These are phyloP conservation scores for Zhuqinia jingwanae DNA, from an alignment of 2,888 invertebrate genomes.

Conservation along the genomic window DNA sequence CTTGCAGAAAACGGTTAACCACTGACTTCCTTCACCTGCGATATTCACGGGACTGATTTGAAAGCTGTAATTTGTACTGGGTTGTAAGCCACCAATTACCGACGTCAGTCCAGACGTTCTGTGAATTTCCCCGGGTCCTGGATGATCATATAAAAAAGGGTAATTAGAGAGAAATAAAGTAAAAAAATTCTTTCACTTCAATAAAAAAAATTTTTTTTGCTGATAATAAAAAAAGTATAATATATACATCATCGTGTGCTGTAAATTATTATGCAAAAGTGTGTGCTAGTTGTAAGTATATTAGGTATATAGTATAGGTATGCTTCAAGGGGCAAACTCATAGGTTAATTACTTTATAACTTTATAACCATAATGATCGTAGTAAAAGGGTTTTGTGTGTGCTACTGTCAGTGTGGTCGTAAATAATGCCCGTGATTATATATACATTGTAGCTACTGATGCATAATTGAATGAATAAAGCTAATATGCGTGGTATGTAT, in stretches of 20 bases:
- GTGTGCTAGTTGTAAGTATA: too few species aligned
- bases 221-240: conserved; percentile 24
- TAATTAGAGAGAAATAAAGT: conserved; percentile 64
- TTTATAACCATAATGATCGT: too few species aligned
- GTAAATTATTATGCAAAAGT: not conserved
- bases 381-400: conserved; percentile 31
- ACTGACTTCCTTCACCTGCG: conserved; percentile 76
- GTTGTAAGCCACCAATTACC: conserved; percentile 75
- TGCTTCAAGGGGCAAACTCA: not conserved
- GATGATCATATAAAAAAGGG: conserved; percentile 20
- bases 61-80: conserved; percentile 78
- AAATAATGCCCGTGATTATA: not conserved
- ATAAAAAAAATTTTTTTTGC: conserved; percentile 44
- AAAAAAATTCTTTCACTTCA: conserved; percentile 19
- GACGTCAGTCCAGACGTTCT: conserved; percentile 76
- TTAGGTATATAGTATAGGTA: too few species aligned
- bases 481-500: too few species aligned
- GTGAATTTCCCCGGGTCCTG: conserved; percentile 74
- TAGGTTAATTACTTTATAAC: not conserved
- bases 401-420: conserved; percentile 7
- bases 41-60: conserved; percentile 76
- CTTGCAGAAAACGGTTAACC: conserved; percentile 77
- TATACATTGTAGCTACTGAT: too few species aligned
- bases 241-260: not conserved
- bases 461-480: conserved; percentile 45